Evolutionary conservation across 2,888 invertebrate species (phyloP), one percentile per base, ranked within the genome.

Genomic region (Diarsia dahlii): DNA sequence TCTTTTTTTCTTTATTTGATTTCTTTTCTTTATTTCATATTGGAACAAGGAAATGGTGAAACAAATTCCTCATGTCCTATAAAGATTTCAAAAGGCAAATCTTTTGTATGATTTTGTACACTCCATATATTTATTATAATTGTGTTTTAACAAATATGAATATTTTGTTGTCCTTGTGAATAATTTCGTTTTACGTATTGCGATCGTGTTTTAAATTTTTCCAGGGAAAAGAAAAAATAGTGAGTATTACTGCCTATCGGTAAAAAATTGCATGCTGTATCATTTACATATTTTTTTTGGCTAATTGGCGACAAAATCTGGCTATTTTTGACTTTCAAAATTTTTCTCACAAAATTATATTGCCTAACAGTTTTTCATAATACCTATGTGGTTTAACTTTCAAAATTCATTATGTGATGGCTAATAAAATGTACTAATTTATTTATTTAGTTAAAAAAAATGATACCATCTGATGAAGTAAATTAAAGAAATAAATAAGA

Each of bases 161-260:
- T 58, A 71, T 71, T 78, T 87, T 84, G 81, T 80, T 86, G 71
- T 76, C 84, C 85, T 91, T 93, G 95, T 96, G 94, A 95, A 94
- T 95, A 96, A 95, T 95, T 87, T 89, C 88, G 87, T 93, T 92
- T 93, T 92, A 95, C 92, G 93, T 93, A 93, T 92, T 90, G 92
- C 91, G 92, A 89, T 92, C 91, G 91, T 95, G 91, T 94, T 94
- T 95, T 91, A 94, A 94, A 95, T 94, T 91, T 87, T 96, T 96
- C 79, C 97, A 97, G 97, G 97, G 96, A 84, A 96, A 95, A 95
- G 96, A 96, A 93, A 96, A 95, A 91, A 94, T 97, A 95, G 97
- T 97, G 94, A 96, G 96, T 97, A 96, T 93, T 76, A 82, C 90
- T 83, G 88, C 87, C 88, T 85, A 88, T 90, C 89, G 90, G 95